phyloP scores from a whole-genome alignment of 2,888 invertebrate genomes.

The Hypselothyrea guttata region DNA sequence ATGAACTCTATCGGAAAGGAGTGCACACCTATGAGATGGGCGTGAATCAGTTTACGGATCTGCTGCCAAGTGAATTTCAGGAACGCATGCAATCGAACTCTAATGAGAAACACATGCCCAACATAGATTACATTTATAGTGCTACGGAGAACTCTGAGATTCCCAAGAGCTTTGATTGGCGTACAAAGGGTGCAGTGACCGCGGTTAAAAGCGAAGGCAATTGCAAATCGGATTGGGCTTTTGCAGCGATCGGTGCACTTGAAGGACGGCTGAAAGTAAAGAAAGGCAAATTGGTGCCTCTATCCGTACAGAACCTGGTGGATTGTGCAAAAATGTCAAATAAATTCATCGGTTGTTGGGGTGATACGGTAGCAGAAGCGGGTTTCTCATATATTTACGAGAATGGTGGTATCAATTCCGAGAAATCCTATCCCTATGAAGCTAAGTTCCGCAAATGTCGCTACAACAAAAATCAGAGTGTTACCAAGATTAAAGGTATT shows the following conservation, averaged over 20 bases:
- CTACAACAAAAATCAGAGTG: conserved; percentile 3
- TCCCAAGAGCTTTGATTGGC: conserved; percentile 12
- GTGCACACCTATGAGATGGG: conserved; percentile 12
- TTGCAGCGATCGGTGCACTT: not conserved
- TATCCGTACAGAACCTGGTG: conserved; percentile 1
- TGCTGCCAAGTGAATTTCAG: conserved; percentile 5
- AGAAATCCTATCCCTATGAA: conserved; percentile 14
- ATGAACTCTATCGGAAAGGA: not conserved
- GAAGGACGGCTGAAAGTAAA: not conserved
- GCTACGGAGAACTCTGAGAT: not conserved
- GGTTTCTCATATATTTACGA: conserved; percentile 5
- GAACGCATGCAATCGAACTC: conserved; percentile 6
- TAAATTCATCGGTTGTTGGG: not conserved
- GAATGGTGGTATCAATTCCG: conserved; percentile 12
- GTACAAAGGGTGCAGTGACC: conserved; percentile 3
- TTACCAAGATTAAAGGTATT: not conserved
- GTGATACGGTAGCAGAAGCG: conserved; percentile 1
- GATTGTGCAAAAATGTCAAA: conserved; percentile 4
- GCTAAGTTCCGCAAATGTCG: conserved; percentile 5
- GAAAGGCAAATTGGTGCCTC: too few species aligned
- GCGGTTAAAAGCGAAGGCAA: not conserved
- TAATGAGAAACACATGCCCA: not conserved
- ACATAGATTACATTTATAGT: not conserved
- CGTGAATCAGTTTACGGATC: conserved; percentile 17
- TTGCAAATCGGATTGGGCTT: not conserved